These are phyloP conservation scores for Aphelenchoides fujianensis DNA, from an alignment of 1,140 invertebrate genomes.

Conservation along the genomic window DNA sequence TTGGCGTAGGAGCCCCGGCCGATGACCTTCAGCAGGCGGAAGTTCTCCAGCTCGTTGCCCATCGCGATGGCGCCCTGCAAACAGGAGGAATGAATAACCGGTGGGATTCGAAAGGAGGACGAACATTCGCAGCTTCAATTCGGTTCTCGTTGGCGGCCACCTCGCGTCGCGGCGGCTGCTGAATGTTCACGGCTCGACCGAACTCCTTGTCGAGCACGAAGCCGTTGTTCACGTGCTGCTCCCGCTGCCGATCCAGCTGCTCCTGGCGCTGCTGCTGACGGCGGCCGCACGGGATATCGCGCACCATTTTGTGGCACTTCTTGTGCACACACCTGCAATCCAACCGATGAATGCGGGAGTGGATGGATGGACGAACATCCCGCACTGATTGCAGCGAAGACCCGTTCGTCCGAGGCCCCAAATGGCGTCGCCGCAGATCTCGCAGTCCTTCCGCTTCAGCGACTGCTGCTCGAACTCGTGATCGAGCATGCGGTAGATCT, in stretches of 20 bases:
- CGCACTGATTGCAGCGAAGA: slow-evolving; percentile 98
- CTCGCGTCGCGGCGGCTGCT: neutral
- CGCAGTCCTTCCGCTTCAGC: slow-evolving; percentile 96
- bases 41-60: slow-evolving; percentile 83
- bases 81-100: neutral
- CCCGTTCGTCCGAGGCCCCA: slow-evolving; percentile 97
- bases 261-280: neutral
- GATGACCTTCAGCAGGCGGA: slow-evolving; percentile 93
- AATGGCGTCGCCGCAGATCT: slow-evolving; percentile 92
- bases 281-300: slow-evolving; percentile 63
- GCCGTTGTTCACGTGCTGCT: slow-evolving; percentile 9
- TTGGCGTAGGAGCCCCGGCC: slow-evolving; percentile 98
- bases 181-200: too few species aligned
- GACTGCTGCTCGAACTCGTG: slow-evolving; percentile 98
- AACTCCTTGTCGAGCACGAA: too few species aligned
- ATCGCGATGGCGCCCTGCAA: neutral
- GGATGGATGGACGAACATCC: too few species aligned
- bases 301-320: slow-evolving; percentile 95
- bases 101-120: neutral
- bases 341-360: too few species aligned
- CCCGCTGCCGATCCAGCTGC: neutral
- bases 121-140: neutral
- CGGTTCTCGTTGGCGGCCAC: neutral
- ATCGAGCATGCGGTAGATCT: slow-evolving; percentile 94
- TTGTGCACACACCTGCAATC: slow-evolving; percentile 99